Evolutionary conservation across 2,113 vertebrate genomes (phyloP).

Genomic region (Cryptomyrus ogoouensis): DNA sequence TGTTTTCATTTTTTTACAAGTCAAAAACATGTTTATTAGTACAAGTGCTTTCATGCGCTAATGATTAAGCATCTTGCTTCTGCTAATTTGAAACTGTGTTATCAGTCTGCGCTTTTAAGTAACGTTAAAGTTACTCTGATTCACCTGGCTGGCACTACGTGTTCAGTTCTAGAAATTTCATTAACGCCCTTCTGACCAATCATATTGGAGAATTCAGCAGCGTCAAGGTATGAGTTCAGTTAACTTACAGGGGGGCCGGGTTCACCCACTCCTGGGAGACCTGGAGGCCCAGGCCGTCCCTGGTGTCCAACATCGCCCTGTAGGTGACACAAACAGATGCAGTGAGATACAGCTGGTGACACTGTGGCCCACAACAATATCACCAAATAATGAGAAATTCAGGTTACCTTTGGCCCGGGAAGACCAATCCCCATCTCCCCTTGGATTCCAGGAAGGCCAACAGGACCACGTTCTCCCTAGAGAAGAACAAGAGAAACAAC

Average conservation of each 20-base stretch:
- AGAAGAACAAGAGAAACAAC: not conserved
- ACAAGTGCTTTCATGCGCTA: not conserved
- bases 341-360: not conserved
- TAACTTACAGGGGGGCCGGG: constrained; percentile 70
- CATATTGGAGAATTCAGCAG: not conserved
- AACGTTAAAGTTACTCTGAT: not conserved
- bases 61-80: not conserved
- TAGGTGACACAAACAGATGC: constrained; percentile 30
- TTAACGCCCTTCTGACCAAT: not conserved
- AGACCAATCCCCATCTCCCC: constrained; percentile 78
- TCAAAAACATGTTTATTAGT: not conserved
- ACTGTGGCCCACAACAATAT: not conserved
- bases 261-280: constrained; percentile 75
- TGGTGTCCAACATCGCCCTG: constrained; percentile 76
- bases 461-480: constrained; percentile 75
- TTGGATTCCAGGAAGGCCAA: constrained; percentile 71
- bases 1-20: not conserved
- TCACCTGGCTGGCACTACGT: not conserved
- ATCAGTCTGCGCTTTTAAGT: not conserved
- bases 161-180: not conserved
- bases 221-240: not conserved
- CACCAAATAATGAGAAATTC: not conserved
- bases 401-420: constrained; percentile 73
- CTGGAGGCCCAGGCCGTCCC: constrained; percentile 71
- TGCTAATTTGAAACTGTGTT: not conserved